Evolutionary conservation across 2,113 vertebrate genomes (phyloP).

Genomic region (Urocynchramus pylzowi): DNA sequence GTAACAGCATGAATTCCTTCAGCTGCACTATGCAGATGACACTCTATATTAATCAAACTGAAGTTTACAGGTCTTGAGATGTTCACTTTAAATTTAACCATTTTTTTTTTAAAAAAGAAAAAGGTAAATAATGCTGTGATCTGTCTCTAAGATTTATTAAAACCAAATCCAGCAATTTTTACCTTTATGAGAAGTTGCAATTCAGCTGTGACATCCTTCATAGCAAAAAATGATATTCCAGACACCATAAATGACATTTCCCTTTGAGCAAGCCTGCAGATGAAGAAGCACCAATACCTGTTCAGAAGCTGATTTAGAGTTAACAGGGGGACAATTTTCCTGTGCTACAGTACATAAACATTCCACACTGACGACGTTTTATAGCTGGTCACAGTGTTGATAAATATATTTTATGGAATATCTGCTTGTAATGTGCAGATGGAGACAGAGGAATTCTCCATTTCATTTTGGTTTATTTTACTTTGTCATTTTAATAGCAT

Average conservation of each 20-base stretch:
- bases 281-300: neutral
- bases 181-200: neutral
- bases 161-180: neutral
- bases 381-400: constrained; percentile 14
- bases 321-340: constrained; percentile 19
- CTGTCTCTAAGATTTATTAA: neutral
- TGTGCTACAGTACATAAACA: neutral
- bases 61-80: neutral
- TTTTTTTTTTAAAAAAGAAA: neutral
- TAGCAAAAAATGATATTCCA: neutral
- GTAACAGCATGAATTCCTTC: neutral
- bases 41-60: neutral
- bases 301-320: constrained; percentile 42
- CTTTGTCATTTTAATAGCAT: constrained; percentile 13
- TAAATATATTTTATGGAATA: constrained; percentile 22
- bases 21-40: neutral
- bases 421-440: neutral
- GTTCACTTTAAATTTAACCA: neutral
- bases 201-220: neutral
- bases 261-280: neutral
- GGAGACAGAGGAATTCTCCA: neutral
- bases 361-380: neutral
- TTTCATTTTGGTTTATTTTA: constrained; percentile 24
- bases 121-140: neutral
- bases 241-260: neutral